Percentiles rank a stretch among this genome's conserved stretches.
Evolutionary conservation across 2,797 vertebrate species (phyloP).

Genomic region (Ctenopoma kingsleyae): DNA sequence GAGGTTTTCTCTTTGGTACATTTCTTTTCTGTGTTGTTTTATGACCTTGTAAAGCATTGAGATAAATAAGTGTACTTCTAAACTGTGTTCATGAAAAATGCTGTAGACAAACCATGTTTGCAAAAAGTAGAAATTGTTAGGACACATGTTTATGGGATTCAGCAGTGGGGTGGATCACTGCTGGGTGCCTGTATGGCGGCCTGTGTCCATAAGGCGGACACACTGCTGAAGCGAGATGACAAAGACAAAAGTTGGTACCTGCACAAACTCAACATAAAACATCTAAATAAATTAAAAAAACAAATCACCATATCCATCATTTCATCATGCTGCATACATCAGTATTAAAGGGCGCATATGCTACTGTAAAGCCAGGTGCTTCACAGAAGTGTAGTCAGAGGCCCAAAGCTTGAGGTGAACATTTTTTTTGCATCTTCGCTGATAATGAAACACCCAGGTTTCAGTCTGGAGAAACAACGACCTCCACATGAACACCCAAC

Average conservation of each 20-base stretch:
- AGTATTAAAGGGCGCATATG: too few relatives aligned
- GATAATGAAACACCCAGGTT: too few relatives aligned
- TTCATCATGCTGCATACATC: too few relatives aligned
- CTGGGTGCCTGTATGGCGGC: neutral
- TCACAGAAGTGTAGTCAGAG: too few relatives aligned
- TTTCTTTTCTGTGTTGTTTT: neutral
- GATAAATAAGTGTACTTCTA: neutral
- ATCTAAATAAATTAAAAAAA: neutral
- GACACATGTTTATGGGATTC: neutral
- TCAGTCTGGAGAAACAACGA: too few relatives aligned
- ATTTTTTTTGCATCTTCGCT: too few relatives aligned
- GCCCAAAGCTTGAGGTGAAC: too few relatives aligned
- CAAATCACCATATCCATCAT: neutral
- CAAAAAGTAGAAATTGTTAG: neutral
- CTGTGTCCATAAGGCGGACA: too few relatives aligned
- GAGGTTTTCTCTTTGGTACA: slow-evolving; percentile 19
- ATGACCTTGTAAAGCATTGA: neutral
- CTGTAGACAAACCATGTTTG: neutral
- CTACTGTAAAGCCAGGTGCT: too few relatives aligned
- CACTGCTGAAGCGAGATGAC: neutral
- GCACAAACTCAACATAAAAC: slow-evolving; percentile 20
- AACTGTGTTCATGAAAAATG: neutral
- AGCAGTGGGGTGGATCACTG: neutral
- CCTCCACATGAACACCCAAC: too few relatives aligned
- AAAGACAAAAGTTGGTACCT: neutral